A percentile compares a stretch with the other conserved stretches of the same genome.
phyloP scores from a whole-genome alignment of 1,140 invertebrate species.

The Arctopsyche grandis region DNA sequence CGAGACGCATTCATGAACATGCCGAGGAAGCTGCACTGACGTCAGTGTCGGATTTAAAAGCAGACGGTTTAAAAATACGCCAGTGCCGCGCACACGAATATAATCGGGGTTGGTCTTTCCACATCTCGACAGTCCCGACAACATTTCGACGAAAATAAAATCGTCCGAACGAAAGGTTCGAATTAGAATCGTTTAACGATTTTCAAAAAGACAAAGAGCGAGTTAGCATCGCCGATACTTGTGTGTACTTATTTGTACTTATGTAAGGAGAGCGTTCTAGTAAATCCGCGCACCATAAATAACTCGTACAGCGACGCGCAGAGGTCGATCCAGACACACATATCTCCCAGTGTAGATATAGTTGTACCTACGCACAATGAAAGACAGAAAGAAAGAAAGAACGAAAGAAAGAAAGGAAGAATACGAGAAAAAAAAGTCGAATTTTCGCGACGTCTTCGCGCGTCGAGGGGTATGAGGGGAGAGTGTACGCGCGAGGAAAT shows the following conservation, averaged over 20 bases:
- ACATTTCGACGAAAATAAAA: no score
- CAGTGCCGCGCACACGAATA: not conserved
- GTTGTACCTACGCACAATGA: constrained; percentile 4
- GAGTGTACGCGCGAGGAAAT: constrained; percentile 38
- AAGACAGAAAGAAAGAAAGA: not conserved
- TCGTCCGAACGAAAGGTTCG: no score
- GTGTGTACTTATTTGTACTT: no score
- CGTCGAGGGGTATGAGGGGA: constrained; percentile 41
- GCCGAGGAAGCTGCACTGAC: not conserved
- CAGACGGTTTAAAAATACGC: not conserved
- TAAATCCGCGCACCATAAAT: constrained; percentile 21
- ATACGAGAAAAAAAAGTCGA: not conserved
- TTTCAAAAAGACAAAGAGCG: no score
- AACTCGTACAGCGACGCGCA: not conserved
- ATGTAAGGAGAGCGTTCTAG: not conserved
- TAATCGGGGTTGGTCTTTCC: no score
- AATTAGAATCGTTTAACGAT: no score
- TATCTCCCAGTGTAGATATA: no score
- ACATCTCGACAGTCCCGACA: no score
- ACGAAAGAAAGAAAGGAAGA: not conserved
- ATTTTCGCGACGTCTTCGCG: constrained; percentile 24
- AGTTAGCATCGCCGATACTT: not conserved
- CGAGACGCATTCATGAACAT: no score
- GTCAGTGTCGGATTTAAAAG: constrained; percentile 7
- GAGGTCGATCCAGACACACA: constrained; percentile 2